These are phyloP conservation scores for Mythimna pallens DNA, from an alignment of 2,888 invertebrate species.

Conservation along the genomic window DNA sequence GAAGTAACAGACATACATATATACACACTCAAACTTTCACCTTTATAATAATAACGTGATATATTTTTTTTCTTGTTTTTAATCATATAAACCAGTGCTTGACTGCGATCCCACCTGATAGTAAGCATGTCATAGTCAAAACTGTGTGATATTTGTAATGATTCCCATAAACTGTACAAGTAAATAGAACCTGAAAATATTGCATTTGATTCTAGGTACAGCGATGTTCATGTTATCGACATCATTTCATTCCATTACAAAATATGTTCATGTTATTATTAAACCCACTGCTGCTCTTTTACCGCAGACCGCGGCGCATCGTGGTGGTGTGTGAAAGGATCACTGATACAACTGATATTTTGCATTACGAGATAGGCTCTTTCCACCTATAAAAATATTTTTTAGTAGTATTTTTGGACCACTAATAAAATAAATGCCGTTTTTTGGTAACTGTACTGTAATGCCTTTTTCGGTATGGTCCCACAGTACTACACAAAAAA, in stretches of 20 bases:
- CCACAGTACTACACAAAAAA: too few relatives aligned
- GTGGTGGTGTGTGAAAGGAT: slow-evolving; percentile 1
- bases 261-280: slow-evolving; percentile 19
- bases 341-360: slow-evolving; percentile 9
- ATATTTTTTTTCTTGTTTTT: too few relatives aligned
- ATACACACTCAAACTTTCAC: neutral
- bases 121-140: too few relatives aligned
- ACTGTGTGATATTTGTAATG: neutral
- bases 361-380: neutral
- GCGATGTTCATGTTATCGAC: neutral
- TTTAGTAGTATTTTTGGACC: too few relatives aligned
- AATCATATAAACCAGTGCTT: too few relatives aligned
- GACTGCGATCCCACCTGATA: neutral
- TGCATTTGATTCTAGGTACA: neutral
- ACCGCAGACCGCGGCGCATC: slow-evolving; percentile 25
- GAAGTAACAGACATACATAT: neutral
- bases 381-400: too few relatives aligned
- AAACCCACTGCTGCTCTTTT: neutral
- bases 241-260: neutral
- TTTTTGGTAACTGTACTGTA: too few relatives aligned
- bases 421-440: too few relatives aligned
- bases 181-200: neutral
- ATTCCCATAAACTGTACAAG: neutral
- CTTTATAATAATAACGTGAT: neutral
- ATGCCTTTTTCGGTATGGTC: too few relatives aligned